Evolutionary conservation across 2,888 invertebrate genomes (phyloP), one percentile per base, ranked within the genome.

Genomic region (Troglohyphantes excavatus): DNA sequence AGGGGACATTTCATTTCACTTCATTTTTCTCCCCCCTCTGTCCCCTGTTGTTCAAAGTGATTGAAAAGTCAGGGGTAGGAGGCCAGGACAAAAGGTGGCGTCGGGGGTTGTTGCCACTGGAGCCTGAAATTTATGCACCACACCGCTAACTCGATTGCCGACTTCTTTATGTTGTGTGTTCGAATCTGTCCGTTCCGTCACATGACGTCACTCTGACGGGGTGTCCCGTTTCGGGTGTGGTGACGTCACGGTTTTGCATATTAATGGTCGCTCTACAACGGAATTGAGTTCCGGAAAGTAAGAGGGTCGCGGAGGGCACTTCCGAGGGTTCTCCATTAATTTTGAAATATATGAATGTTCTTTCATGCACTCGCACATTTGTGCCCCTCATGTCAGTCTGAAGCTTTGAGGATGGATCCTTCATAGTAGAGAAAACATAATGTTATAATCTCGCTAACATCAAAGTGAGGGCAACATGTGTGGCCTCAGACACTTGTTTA

Each of bases 111-210:
- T 33, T 70, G 33, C 79, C 72, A 81, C 72, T 84, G 78, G 67
- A 68, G 75, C 82, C 29, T 88, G 73, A 88, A 88, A 88, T 88
- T 88, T 88, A 88, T 88, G 88, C 88, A 88, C 88, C 88, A 82
- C 75, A n/a, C 85, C 70, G 65, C 75, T 86, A 88, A 88, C 88
- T 82, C 88, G 79, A 88, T 88, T 88, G 88, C 87, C 59, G 79
- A 72, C 63, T 27, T 61, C 73, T 26, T 23, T 23, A 46, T 65
- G 65, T 46, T 68, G 81, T 79, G 79, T 67, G 79, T 23, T 33
- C n/a, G n/a, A 43, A 21, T 23, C 59, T 13, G n/a, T 39, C 7
- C 79, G 23, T 33, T 33, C 33, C 33, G 33, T 33, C 5, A 33
- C 46, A 23, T 83, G 83, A 83, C 83, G 83, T 83, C 83, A 83